These are phyloP conservation scores for Mesorhabditis sp. DNA, from an alignment of 2,888 invertebrate species.

Conservation along the genomic window DNA sequence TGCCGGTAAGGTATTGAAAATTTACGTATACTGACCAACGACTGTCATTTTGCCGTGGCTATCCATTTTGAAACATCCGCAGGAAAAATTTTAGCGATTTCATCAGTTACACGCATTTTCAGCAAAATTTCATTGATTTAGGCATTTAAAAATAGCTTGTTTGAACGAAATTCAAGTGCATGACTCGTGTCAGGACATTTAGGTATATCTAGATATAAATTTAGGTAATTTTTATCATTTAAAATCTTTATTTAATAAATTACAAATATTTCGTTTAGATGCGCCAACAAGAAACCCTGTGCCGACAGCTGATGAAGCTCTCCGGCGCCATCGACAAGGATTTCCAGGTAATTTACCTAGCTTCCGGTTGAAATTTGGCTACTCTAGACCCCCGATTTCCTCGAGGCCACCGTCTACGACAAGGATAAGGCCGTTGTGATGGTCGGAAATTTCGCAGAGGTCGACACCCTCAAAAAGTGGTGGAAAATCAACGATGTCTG, in stretches of 20 bases:
- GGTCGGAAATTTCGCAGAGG: conserved; percentile 69
- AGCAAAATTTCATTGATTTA: too few relatives aligned
- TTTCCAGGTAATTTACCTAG: conserved; percentile 8
- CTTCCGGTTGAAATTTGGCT: neutral
- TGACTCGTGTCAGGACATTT: too few relatives aligned
- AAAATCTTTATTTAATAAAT: too few relatives aligned
- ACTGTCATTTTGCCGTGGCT: too few relatives aligned
- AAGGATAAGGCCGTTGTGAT: conserved; percentile 70
- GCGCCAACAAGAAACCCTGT: conserved; percentile 46
- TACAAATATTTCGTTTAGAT: too few relatives aligned
- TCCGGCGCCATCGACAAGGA: conserved; percentile 66
- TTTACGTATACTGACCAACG: neutral
- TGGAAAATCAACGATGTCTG: conserved; percentile 65
- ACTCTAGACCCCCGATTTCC: conserved; percentile 64
- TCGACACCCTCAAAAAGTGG: conserved; percentile 59
- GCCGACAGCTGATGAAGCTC: conserved; percentile 66
- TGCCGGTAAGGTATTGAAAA: conserved; percentile 60
- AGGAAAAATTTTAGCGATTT: too few relatives aligned
- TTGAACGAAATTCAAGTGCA: too few relatives aligned
- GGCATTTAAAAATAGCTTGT: too few relatives aligned
- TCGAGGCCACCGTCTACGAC: conserved; percentile 70
- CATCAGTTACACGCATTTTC: neutral
- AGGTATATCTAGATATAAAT: too few relatives aligned
- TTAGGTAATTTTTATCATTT: too few relatives aligned
- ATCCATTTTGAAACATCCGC: too few relatives aligned